Evolutionary conservation across 2,113 vertebrate species (phyloP).

Genomic region (Casuarius casuarius): DNA sequence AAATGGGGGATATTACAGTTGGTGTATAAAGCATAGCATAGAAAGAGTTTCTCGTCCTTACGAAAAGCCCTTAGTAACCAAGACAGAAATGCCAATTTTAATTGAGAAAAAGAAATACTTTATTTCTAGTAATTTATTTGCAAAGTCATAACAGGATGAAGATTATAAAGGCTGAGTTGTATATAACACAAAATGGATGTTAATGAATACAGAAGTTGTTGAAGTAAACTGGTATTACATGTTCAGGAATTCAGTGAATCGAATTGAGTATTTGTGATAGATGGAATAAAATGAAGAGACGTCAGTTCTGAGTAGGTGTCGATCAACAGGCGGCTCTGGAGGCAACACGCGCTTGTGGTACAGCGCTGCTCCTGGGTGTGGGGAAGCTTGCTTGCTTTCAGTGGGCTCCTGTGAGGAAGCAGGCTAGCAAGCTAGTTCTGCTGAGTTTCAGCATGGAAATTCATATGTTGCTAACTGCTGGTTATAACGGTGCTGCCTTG

Average conservation of each 20-base stretch:
- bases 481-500: neutral
- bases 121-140: neutral
- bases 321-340: neutral
- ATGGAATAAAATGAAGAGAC: neutral
- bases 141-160: neutral
- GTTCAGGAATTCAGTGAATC: neutral
- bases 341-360: fast-evolving
- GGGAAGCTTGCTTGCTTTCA: neutral
- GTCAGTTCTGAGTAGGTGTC: neutral
- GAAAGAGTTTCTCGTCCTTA: neutral
- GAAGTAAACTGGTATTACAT: neutral
- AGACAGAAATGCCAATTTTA: neutral
- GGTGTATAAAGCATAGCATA: neutral
- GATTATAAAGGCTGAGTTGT: neutral
- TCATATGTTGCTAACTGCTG: neutral
- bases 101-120: neutral
- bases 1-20: neutral
- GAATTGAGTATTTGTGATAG: neutral
- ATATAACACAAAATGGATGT: neutral
- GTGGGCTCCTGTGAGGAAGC: neutral
- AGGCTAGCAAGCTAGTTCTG: neutral
- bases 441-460: neutral
- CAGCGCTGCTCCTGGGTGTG: fast-evolving
- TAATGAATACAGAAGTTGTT: neutral
- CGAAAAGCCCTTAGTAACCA: neutral